A percentile compares a stretch with the other conserved stretches of the same genome.
phyloP scores from a whole-genome alignment of 1,140 invertebrate species.

The Pygmarrhopalites habei region DNA sequence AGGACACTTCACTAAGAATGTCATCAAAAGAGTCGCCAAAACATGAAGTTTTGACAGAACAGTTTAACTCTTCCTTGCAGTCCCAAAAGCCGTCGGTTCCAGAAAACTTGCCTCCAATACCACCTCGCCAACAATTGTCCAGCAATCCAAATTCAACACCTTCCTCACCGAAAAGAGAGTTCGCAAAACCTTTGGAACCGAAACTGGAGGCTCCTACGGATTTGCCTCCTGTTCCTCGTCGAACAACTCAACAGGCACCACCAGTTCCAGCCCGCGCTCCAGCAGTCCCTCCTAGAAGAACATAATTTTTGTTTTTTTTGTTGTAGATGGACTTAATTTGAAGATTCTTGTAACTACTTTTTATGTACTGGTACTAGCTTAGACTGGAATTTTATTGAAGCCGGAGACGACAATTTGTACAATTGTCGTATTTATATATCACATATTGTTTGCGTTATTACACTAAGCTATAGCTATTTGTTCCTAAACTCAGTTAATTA shows the following conservation, averaged over 20 bases:
- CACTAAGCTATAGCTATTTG: too few relatives aligned
- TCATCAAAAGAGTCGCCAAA: conserved; percentile 23
- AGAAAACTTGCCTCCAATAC: conserved; percentile 43
- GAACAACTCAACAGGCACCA: conserved; percentile 40
- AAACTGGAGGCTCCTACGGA: conserved; percentile 48
- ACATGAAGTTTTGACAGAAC: conserved; percentile 41
- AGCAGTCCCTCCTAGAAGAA: conserved; percentile 32
- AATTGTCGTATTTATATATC: too few relatives aligned
- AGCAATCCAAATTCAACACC: conserved; percentile 51
- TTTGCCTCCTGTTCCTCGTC: conserved; percentile 65
- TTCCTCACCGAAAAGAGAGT: conserved; percentile 2
- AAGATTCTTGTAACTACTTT: too few relatives aligned
- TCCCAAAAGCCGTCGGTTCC: conserved; percentile 46
- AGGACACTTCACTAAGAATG: conserved; percentile 11
- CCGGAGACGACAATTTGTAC: too few relatives aligned
- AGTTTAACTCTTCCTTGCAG: conserved; percentile 39
- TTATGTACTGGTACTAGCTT: too few relatives aligned
- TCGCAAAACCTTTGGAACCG: conserved; percentile 9
- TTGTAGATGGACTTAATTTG: too few relatives aligned
- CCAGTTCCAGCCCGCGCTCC: conserved; percentile 31
- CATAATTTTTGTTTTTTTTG: too few relatives aligned
- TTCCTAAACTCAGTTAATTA: too few relatives aligned
- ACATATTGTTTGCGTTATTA: too few relatives aligned
- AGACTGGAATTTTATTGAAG: too few relatives aligned
- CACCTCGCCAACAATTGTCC: conserved; percentile 21